Percentiles rank a stretch among this genome's conserved stretches.
Evolutionary conservation across 2,888 invertebrate genomes (phyloP).

Genomic region (Meganola albula): DNA sequence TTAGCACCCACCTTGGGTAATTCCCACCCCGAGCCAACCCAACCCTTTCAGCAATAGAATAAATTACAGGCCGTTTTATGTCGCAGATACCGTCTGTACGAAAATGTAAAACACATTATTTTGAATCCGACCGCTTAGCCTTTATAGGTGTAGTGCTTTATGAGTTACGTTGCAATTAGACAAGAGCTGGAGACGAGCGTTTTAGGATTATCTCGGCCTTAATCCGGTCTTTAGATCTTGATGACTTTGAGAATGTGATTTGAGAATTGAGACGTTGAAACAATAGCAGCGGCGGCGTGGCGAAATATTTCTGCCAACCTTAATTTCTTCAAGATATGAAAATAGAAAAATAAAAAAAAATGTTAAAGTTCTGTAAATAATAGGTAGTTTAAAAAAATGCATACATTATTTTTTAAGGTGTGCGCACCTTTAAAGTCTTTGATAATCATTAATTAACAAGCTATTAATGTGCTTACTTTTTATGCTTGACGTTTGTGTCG

Average conservation of each 20-base stretch:
- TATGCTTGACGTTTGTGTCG: too few relatives aligned
- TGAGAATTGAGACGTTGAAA: conserved; percentile 50
- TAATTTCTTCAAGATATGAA: too few relatives aligned
- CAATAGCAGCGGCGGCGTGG: too few relatives aligned
- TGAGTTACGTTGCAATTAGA: conserved; percentile 70
- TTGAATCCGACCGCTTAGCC: conserved; percentile 74
- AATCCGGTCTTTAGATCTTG: conserved; percentile 43
- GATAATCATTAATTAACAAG: too few relatives aligned
- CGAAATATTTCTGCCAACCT: too few relatives aligned
- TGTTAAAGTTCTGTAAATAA: too few relatives aligned
- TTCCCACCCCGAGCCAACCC: conserved; percentile 72
- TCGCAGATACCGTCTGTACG: conserved; percentile 72
- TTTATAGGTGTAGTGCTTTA: conserved; percentile 73
- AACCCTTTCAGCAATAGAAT: conserved; percentile 78
- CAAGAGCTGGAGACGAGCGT: conserved; percentile 47
- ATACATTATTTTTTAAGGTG: too few relatives aligned
- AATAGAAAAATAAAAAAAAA: too few relatives aligned
- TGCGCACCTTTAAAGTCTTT: too few relatives aligned
- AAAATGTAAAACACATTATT: conserved; percentile 77
- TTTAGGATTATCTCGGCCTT: conserved; percentile 60
- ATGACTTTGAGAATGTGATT: conserved; percentile 56
- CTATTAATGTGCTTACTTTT: too few relatives aligned
- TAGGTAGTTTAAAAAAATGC: too few relatives aligned
- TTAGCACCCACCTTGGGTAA: conserved; percentile 78
- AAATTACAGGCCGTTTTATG: conserved; percentile 77